Conservation (phyloP, 30 jellyfish, hydroid and myxozoan genomes). For the Sanderia malayensis region DNA sequence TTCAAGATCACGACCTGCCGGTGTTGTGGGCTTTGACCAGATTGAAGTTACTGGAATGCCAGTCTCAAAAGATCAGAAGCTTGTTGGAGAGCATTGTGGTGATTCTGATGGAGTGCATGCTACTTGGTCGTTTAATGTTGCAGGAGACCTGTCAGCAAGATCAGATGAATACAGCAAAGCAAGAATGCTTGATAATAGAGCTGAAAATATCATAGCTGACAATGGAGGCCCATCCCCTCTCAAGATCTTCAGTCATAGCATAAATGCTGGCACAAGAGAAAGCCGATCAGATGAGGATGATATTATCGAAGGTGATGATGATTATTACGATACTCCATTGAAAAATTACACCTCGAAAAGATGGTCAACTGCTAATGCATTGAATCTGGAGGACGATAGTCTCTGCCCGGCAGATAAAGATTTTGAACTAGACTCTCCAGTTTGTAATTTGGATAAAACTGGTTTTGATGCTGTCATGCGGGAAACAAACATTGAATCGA, state of each 20-base stretch:
- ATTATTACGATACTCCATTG: constrained; percentile 33
- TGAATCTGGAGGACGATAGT: constrained; percentile 33
- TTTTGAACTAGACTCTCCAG: constrained; percentile 10
- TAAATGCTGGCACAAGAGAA: background rate
- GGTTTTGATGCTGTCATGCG: too few species aligned
- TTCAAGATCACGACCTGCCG: constrained; percentile 1
- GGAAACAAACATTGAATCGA: background rate
- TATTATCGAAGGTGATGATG: constrained; percentile 10
- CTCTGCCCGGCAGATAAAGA: constrained; percentile 18
- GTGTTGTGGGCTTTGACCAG: background rate
- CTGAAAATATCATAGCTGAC: too few species aligned
- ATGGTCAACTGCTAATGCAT: constrained; percentile 50
- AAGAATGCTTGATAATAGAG: too few species aligned
- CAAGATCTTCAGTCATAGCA: constrained; percentile 14
- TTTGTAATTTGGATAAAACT: constrained; percentile 7
- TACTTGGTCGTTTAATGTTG: too few species aligned
- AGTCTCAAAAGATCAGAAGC: background rate
- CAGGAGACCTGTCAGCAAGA: too few species aligned
- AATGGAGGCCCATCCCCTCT: constrained; percentile 25
- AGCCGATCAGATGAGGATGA: background rate
- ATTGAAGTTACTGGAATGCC: background rate
- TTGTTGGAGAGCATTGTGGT: too few species aligned
- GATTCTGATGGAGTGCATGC: too few species aligned
- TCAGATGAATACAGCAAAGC: too few species aligned
- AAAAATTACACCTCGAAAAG: constrained; percentile 30